Evolutionary conservation across 1,140 invertebrate species (phyloP), one percentile per base, ranked within the genome.

Genomic region (Drosophila sp.): DNA sequence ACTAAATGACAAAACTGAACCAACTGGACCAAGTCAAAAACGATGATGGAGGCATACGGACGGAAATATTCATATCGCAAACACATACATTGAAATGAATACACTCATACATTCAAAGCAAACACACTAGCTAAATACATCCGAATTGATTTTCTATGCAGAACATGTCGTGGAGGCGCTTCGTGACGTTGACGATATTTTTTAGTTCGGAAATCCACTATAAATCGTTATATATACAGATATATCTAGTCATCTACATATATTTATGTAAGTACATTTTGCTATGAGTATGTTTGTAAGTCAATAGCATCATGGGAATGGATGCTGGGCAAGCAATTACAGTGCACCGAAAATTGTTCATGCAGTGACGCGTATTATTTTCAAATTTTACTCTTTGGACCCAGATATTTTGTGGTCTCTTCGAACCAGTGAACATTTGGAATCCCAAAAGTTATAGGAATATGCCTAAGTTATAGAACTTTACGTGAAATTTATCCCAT

Each of bases 161-260:
- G 44, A 78, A 72, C 70, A 78, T 67, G 75, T 66, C 71, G 70
- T 69, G 58, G 66, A 79, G 70, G 47, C 44, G 70, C 66, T 77
- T 66, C 40, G 57, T 73, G 73, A 79, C 73, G 69, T 73, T 66
- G 74, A 77, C 67, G 60, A 38, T 74, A 61, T 62, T 66, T 64
- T 76, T 76, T 75, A 57, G 58, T 71, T 79, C 74, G 69, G 67
- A 71, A 87, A 87, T 79, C 80, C 66, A 84, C 83, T 87, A 87
- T 84, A 87, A 87, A 75, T 73, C 72, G 69, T 62, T 66, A 69
- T 68, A 54, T 27, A 30, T 70, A 72, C 69, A 60, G 40, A 55
- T 66, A 65, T 62, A 11, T 55, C 30, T 17, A 50, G 38, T 8
- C 38, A 27, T 40, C n/a, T 23, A 68, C 58, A 40, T 25, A 41